Evolutionary conservation across 2,113 vertebrate genomes (phyloP), one percentile per base, ranked within the genome.

Genomic region (Anarhynchus alexandrinus): DNA sequence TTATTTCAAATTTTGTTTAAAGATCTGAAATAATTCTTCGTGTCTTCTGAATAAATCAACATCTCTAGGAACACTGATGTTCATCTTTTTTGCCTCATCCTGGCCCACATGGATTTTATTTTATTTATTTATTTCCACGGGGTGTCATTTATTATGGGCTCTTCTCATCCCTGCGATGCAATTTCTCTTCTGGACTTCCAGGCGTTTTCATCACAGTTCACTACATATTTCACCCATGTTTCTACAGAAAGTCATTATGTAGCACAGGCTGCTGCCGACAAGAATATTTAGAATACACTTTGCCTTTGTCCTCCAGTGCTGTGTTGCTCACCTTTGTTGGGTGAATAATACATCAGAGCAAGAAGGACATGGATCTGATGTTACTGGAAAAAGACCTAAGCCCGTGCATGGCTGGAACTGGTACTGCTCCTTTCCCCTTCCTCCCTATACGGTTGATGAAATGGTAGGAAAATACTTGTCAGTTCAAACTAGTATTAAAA

Each of bases 201-300:
- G 54, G 20, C 67, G 73, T 96, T 92, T 86, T 62, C 59, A 91
- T 96, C 91, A 74, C 55, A 72, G 67, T 83, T 89, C 64, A 34
- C 85, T 86, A 34, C 91, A 66, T 95, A 95, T 96, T 96, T 97
- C 91, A 82, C 34, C 59, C 12, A 14, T 88, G 78, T 94, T 93
- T 84, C 90, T 93, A 20, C 13, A 81, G 69, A 74, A 94, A 89
- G 40, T 65, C 61, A 76, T 90, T 96, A 38, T 26, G 26, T 52
- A 83, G 90, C 86, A 80, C 23, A 54, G 74, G 42, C 74, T 94
- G 61, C 71, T 82, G 54, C 73, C 12, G 8, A 20, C 78, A 82
- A 82, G 88, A 92, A 80, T 85, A 82, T 95, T 95, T 96, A 95
- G 94, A 83, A 78, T 91, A 58, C n/a, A 40, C 12, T 61, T 74